Evolutionary conservation across 2,113 vertebrate genomes (phyloP).

Genomic region (Phoenicopterus ruber): DNA sequence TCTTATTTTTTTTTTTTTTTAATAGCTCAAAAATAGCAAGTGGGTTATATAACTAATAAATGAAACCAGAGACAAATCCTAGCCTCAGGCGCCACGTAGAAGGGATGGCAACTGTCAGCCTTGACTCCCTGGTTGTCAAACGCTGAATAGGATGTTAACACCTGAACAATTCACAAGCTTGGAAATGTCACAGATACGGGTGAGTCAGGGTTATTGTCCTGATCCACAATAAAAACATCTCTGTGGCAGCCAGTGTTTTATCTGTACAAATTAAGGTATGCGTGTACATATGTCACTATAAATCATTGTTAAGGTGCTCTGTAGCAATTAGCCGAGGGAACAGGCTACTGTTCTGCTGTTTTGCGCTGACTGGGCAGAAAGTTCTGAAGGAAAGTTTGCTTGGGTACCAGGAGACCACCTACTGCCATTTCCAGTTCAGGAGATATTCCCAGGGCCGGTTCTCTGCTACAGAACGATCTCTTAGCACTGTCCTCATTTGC

Average conservation of each 20-base stretch:
- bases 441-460: neutral
- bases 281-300: neutral
- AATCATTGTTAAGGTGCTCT: neutral
- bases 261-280: neutral
- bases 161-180: conserved; percentile 10
- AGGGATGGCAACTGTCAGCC: conserved; percentile 26
- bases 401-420: neutral
- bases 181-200: neutral
- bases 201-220: neutral
- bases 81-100: neutral
- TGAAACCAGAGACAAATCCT: conserved; percentile 46
- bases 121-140: neutral
- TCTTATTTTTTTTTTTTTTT: neutral
- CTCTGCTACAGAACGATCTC: neutral
- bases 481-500: neutral
- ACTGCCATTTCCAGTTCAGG: neutral
- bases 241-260: neutral
- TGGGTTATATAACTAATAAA: conserved; percentile 50
- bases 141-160: neutral
- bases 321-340: neutral
- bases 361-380: neutral
- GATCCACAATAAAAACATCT: neutral
- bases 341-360: neutral
- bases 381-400: neutral
- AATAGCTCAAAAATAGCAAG: conserved; percentile 17